These are phyloP conservation scores for Charaxes varanes DNA, from an alignment of 1,140 invertebrate species.

Conservation along the genomic window DNA sequence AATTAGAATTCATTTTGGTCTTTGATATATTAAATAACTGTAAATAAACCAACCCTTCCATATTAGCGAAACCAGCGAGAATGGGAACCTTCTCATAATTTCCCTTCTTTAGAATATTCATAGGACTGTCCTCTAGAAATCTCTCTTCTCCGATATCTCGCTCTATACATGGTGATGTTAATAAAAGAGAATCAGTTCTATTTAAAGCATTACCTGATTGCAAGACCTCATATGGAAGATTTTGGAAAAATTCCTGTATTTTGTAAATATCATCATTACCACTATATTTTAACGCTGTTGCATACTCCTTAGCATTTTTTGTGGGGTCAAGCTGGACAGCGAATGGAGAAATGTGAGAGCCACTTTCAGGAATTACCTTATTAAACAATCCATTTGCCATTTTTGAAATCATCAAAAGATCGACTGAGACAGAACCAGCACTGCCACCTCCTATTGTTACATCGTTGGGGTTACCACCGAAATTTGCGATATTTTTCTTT, in stretches of 20 bases:
- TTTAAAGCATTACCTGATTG: constrained; percentile 12
- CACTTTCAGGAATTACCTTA: constrained; percentile 47
- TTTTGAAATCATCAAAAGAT: constrained; percentile 35
- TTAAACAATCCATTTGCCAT: constrained; percentile 34
- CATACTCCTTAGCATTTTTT: constrained; percentile 35
- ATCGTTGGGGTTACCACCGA: constrained; percentile 43
- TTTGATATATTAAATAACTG: constrained; percentile 33
- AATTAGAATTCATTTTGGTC: constrained; percentile 43
- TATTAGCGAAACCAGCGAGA: constrained; percentile 39
- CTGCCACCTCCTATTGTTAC: constrained; percentile 39
- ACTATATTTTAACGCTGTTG: constrained; percentile 26
- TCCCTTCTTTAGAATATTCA: constrained; percentile 36
- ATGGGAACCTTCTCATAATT: constrained; percentile 37
- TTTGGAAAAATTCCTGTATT: constrained; percentile 46
- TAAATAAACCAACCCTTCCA: constrained; percentile 36
- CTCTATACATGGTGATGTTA: constrained; percentile 46
- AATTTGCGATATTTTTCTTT: constrained; percentile 34
- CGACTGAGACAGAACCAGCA: constrained; percentile 33
- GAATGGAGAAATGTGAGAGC: constrained; percentile 24
- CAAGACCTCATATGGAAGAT: constrained; percentile 27
- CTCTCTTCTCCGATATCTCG: constrained; percentile 32
- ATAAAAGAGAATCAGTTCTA: constrained; percentile 22
- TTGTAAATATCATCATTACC: constrained; percentile 28
- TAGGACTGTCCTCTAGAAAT: constrained; percentile 36
- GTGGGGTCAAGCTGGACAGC: constrained; percentile 36